phyloP scores from a whole-genome alignment of 2,888 invertebrate species.

The Rhagophthalmus giganteus region DNA sequence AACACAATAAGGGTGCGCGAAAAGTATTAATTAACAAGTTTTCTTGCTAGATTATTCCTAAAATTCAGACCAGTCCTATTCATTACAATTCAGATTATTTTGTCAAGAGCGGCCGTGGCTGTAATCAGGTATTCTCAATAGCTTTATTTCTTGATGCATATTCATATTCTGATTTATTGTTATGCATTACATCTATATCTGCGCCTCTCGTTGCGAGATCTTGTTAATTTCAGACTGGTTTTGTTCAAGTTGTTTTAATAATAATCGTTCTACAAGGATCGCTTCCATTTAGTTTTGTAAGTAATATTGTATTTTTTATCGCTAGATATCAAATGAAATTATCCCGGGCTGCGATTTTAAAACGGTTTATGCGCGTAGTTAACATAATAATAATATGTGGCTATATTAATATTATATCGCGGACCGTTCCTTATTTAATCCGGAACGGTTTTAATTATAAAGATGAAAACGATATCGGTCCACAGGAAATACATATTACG shows the following conservation, averaged over 20 bases:
- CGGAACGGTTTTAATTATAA: no score
- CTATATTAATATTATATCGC: no score
- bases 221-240: conserved; percentile 37
- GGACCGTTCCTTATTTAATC: no score
- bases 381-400: no score
- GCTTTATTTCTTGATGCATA: conserved; percentile 42
- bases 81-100: conserved; percentile 32
- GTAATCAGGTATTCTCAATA: conserved; percentile 42
- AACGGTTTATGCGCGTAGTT: no score
- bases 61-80: conserved; percentile 25
- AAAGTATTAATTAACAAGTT: conserved; percentile 23
- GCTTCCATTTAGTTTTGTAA: neutral
- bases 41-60: conserved; percentile 19
- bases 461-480: conserved; percentile 16
- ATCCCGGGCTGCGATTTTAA: neutral
- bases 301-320: no score
- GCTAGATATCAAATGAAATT: no score
- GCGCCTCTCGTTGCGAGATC: conserved; percentile 38
- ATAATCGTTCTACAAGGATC: neutral
- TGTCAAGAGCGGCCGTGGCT: conserved; percentile 29
- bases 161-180: conserved; percentile 47
- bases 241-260: conserved; percentile 24
- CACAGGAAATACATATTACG: conserved; percentile 28
- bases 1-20: neutral
- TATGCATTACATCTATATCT: conserved; percentile 46